Percentiles rank a stretch among this genome's conserved stretches.
Evolutionary conservation across 2,113 vertebrate species (phyloP).

Genomic region (Mastomys natalensis): DNA sequence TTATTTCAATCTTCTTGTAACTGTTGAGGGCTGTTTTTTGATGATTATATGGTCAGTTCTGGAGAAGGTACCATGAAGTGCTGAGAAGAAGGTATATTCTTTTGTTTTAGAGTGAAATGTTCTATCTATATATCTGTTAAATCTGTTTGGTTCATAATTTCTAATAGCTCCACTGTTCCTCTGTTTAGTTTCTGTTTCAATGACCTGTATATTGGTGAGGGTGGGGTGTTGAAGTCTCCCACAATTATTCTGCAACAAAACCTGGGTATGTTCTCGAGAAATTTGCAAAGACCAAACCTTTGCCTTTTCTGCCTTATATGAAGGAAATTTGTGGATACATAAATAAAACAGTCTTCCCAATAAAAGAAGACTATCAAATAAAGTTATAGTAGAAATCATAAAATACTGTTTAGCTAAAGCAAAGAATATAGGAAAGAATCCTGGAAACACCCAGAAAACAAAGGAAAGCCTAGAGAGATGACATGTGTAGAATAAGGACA

Average conservation of each 20-base stretch:
- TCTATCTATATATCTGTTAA: too few species aligned
- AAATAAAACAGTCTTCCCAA: not conserved
- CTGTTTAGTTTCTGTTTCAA: too few species aligned
- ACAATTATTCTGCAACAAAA: conserved; percentile 8
- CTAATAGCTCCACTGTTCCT: too few species aligned
- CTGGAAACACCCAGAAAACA: conserved; percentile 47
- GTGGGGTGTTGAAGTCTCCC: too few species aligned
- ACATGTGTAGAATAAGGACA: not conserved
- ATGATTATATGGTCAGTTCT: too few species aligned
- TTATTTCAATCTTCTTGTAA: too few species aligned
- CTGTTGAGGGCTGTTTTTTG: too few species aligned
- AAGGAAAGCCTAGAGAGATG: conserved; percentile 13
- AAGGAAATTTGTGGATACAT: not conserved
- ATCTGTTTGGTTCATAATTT: too few species aligned
- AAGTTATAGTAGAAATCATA: not conserved
- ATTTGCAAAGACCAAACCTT: not conserved
- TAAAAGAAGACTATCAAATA: not conserved
- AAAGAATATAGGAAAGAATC: not conserved
- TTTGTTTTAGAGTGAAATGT: too few species aligned
- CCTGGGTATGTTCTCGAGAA: not conserved
- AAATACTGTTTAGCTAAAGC: not conserved
- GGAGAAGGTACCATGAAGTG: too few species aligned
- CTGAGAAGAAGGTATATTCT: too few species aligned
- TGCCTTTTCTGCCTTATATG: not conserved
- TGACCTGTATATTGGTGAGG: too few species aligned